A percentile compares a stretch with the other conserved stretches of the same genome.
Evolutionary conservation across 2,888 invertebrate genomes (phyloP).

Genomic region (Phoenoteleia sp.): DNA sequence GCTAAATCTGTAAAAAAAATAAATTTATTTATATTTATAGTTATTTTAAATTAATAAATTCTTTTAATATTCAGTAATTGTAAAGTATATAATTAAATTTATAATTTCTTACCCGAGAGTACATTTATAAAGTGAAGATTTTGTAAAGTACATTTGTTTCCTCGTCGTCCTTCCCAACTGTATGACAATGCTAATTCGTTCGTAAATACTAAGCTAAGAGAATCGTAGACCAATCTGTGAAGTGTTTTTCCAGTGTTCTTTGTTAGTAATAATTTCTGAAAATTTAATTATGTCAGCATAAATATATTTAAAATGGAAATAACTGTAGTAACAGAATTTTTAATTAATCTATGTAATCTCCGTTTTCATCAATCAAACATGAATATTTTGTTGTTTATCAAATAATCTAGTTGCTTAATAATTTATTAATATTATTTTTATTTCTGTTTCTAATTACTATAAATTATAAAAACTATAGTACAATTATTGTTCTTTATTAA

Average conservation of each 20-base stretch:
- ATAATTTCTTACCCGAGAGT: not conserved
- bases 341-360: too few relatives aligned
- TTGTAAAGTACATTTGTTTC: not conserved
- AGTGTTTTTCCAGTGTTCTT: not conserved
- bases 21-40: not conserved
- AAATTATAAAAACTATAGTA: not conserved
- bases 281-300: too few relatives aligned
- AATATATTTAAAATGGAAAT: too few relatives aligned
- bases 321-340: too few relatives aligned
- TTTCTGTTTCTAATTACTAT: too few relatives aligned
- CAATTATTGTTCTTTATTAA: not conserved
- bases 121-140: not conserved
- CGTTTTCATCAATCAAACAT: too few relatives aligned
- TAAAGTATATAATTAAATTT: not conserved
- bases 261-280: not conserved
- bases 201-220: not conserved
- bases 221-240: not conserved
- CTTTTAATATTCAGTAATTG: not conserved
- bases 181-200: not conserved
- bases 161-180: not conserved
- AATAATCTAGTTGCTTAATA: too few relatives aligned
- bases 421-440: not conserved
- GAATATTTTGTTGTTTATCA: too few relatives aligned
- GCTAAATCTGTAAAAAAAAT: not conserved
- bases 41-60: not conserved